phyloP scores from a whole-genome alignment of 2,888 invertebrate species.

The Stenotaenia linearis region DNA sequence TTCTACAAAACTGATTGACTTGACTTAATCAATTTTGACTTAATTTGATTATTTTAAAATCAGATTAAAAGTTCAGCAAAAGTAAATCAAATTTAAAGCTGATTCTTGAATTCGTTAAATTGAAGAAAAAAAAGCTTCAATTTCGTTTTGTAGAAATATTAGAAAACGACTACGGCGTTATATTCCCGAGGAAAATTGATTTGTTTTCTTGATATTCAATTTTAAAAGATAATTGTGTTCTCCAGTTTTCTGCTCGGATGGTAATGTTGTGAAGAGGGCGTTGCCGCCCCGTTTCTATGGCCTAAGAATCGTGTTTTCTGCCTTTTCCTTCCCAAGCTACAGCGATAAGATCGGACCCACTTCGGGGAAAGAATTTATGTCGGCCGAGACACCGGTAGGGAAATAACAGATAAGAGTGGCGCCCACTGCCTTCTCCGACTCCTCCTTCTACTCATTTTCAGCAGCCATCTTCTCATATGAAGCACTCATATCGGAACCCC shows the following conservation, averaged over 20 bases:
- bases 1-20: no score
- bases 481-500: constrained; percentile 23
- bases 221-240: constrained; percentile 19
- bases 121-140: no score
- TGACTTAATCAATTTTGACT: no score
- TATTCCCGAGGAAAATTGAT: background rate
- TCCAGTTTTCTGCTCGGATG: constrained; percentile 6
- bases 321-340: background rate
- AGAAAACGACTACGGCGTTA: background rate
- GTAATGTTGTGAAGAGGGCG: background rate
- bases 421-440: constrained; percentile 15
- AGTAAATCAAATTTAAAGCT: no score
- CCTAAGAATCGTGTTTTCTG: constrained; percentile 8
- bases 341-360: constrained; percentile 13
- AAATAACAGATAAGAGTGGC: constrained; percentile 26
- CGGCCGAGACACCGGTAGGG: constrained; percentile 26
- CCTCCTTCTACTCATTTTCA: background rate
- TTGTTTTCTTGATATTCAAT: constrained; percentile 12
- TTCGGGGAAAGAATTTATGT: constrained; percentile 23
- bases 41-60: no score
- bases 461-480: constrained; percentile 14
- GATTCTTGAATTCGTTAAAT: no score
- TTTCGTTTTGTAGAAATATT: no score
- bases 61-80: no score
- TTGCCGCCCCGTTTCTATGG: constrained; percentile 11